Percentiles rank a stretch among this genome's conserved stretches.
These are phyloP conservation scores for Spilogale gracilis DNA, from an alignment of 2,113 vertebrate genomes.

Conservation along the genomic window DNA sequence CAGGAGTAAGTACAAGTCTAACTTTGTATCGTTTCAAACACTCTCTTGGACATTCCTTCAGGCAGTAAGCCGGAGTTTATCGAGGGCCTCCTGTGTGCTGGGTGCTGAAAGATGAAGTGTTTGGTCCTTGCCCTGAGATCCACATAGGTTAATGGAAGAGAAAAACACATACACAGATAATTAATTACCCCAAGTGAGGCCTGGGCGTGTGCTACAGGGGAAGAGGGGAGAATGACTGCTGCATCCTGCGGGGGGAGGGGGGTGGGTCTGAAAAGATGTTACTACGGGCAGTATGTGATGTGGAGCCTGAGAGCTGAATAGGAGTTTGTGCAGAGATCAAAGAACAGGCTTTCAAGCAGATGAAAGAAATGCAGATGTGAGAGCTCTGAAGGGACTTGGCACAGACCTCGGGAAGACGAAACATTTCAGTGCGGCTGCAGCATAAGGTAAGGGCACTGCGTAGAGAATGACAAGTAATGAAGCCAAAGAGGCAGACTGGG, in stretches of 20 bases:
- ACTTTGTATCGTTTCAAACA: background rate
- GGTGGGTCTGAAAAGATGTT: background rate
- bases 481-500: background rate
- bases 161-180: background rate
- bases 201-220: background rate
- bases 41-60: background rate
- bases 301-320: background rate
- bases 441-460: background rate
- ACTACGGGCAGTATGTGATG: background rate
- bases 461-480: background rate
- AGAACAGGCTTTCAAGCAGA: background rate
- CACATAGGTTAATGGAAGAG: background rate
- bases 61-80: background rate
- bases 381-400: background rate
- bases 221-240: background rate
- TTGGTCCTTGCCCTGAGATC: background rate
- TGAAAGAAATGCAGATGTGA: background rate
- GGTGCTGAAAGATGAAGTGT: background rate
- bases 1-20: background rate
- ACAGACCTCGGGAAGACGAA: background rate
- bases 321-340: background rate
- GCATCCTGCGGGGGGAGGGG: background rate
- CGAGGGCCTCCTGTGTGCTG: background rate
- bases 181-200: background rate
- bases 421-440: rapidly evolving